A percentile compares a stretch with the other conserved stretches of the same genome.
Conservation (phyloP, 2,888 invertebrate genomes). For the Diplazon laetatorius region DNA sequence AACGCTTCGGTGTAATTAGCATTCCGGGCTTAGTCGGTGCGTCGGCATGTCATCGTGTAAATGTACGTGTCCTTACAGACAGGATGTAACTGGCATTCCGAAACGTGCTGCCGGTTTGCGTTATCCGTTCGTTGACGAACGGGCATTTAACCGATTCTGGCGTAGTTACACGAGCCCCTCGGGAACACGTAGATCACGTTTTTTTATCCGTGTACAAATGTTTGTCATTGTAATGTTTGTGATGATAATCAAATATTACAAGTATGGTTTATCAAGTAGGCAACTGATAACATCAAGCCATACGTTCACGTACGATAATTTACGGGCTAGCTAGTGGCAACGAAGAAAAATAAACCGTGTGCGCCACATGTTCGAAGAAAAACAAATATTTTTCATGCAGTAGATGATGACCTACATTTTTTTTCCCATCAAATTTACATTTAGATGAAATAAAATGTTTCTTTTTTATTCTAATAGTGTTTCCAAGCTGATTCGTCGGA, state of each 20-base stretch:
- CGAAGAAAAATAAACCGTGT: not conserved
- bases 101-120: conserved; percentile 45
- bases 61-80: conserved; percentile 70
- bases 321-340: conserved; percentile 13
- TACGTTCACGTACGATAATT: conserved; percentile 23
- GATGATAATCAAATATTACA: conserved; percentile 10
- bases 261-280: conserved; percentile 6
- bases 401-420: not conserved
- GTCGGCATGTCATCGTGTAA: conserved; percentile 71
- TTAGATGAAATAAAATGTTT: no score
- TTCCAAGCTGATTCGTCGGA: no score
- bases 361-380: not conserved
- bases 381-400: not conserved
- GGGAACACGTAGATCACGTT: not conserved
- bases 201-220: not conserved
- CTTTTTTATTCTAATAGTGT: no score
- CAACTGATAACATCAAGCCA: not conserved
- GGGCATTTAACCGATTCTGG: conserved; percentile 65
- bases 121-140: conserved; percentile 17
- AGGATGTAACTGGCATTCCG: conserved; percentile 77
- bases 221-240: conserved; percentile 1
- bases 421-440: no score
- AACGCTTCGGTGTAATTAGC: conserved; percentile 71
- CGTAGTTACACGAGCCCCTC: not conserved
- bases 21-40: conserved; percentile 68